Evolutionary conservation across 2,113 vertebrate genomes (phyloP), one percentile per base, ranked within the genome.

Genomic region (Crypturellus undulatus): DNA sequence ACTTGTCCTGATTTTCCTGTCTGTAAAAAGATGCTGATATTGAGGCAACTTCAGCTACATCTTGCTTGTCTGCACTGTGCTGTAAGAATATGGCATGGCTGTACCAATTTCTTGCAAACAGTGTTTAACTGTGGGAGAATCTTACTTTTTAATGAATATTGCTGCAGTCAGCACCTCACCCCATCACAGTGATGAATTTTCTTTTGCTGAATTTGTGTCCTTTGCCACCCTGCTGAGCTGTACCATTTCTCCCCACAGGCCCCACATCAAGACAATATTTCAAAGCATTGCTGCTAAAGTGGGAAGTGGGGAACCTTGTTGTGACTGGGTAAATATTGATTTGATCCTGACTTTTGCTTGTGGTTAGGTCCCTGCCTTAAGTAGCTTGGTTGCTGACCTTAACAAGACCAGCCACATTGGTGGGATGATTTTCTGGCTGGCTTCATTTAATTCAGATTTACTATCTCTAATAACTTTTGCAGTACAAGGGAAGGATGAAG

Each of bases 271-370:
- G 98, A 97, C 98, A 2, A 99, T 99, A 97, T 99, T 99, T 97
- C 99, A 99, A 96, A 98, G 98, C 96, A 98, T 99, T 7, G 98
- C 99, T 58, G 99, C 99, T 28, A 99, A 99, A 97, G 99, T 99
- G 14, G 99, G 98, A 83, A 99, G 98, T 40, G 99, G 99, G 89
- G 99, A 99, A 79, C 98, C 99, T 6, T 99, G 99, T 91, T 99
- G 99, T 95, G 99, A 99, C 93, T 99, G 99, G 99, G 99, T 98
- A 97, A 98, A 98, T 98, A 64, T 56, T 18, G 7, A 16, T 79
- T 72, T 89, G 42, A 19, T 91, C 25, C n/a, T 87, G 54, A 51
- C 30, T 8, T 60, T 68, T 43, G 32, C 36, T 7, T 6, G 76
- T 40, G 76, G n/a, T 84, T 89, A 86, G 62, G 70, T 26, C 80